phyloP scores from a whole-genome alignment of 2,113 vertebrate genomes.

The Pelvicachromis taeniatus region DNA sequence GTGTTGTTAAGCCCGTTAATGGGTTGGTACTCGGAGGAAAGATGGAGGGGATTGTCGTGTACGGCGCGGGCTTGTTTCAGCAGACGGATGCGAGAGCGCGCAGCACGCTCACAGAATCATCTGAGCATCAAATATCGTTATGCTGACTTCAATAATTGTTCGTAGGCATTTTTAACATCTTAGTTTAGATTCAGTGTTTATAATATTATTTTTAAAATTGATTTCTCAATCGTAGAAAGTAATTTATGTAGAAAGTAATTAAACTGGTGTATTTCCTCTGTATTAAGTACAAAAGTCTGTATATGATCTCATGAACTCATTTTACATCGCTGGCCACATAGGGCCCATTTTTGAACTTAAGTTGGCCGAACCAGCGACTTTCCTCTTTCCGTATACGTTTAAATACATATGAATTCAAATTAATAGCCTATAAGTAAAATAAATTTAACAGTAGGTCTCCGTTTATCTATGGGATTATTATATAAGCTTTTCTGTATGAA shows the following conservation, averaged over 20 bases:
- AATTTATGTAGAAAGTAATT: not conserved
- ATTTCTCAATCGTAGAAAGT: not conserved
- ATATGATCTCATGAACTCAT: not conserved
- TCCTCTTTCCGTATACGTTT: not conserved
- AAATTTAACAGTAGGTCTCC: not conserved
- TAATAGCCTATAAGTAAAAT: not conserved
- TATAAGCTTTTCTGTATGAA: not conserved
- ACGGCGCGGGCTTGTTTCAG: constrained; percentile 35
- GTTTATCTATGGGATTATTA: not conserved
- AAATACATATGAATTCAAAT: not conserved
- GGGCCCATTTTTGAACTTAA: not conserved
- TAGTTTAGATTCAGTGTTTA: not conserved
- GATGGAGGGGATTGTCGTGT: not conserved
- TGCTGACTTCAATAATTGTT: not conserved
- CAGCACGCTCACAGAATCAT: not conserved
- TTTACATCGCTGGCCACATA: not conserved
- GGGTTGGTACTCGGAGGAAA: not conserved
- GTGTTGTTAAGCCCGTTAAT: not conserved
- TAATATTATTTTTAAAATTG: not conserved
- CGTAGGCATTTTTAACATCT: not conserved
- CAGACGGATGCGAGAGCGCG: constrained; percentile 22
- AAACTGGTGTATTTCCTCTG: not conserved
- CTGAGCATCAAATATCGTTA: not conserved
- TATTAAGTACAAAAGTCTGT: not conserved
- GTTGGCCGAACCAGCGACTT: not conserved